Percentiles rank a stretch among this genome's conserved stretches.
Evolutionary conservation across 2,888 invertebrate species (phyloP).

Genomic region (Eupelmus urozonus): DNA sequence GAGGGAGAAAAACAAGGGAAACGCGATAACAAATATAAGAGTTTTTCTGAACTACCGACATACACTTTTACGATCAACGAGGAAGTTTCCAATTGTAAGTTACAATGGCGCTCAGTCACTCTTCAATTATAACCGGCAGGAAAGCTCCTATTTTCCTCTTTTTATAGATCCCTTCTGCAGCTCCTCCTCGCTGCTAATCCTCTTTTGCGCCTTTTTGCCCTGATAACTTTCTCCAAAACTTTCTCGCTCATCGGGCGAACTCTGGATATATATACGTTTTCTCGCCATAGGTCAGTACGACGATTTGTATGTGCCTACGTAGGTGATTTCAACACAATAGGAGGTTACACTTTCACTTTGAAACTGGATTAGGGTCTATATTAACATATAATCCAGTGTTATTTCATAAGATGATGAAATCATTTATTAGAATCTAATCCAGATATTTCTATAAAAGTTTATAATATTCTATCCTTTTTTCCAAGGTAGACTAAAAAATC

Average conservation of each 20-base stretch:
- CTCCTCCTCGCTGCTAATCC: background rate
- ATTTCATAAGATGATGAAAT: too few species aligned
- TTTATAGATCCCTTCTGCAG: background rate
- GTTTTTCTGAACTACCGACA: constrained; percentile 41
- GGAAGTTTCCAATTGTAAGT: constrained; percentile 49
- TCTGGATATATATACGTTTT: too few species aligned
- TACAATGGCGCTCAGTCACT: constrained; percentile 34
- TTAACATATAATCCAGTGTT: too few species aligned
- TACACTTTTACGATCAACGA: constrained; percentile 53
- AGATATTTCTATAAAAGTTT: too few species aligned
- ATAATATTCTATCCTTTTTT: too few species aligned
- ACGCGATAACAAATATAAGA: constrained; percentile 42
- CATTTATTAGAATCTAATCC: too few species aligned
- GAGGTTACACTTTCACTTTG: too few species aligned
- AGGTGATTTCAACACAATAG: too few species aligned
- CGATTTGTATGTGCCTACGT: too few species aligned
- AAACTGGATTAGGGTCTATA: too few species aligned
- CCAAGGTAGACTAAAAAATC: too few species aligned
- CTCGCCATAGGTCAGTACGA: too few species aligned
- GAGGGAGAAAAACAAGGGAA: background rate
- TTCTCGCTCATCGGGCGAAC: background rate
- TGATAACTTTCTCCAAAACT: constrained; percentile 18
- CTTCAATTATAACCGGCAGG: constrained; percentile 48
- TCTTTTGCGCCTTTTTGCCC: constrained; percentile 12
- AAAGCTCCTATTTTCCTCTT: constrained; percentile 1